Conservation (phyloP, 2,113 vertebrate species). For the Eleginops maclovinus region DNA sequence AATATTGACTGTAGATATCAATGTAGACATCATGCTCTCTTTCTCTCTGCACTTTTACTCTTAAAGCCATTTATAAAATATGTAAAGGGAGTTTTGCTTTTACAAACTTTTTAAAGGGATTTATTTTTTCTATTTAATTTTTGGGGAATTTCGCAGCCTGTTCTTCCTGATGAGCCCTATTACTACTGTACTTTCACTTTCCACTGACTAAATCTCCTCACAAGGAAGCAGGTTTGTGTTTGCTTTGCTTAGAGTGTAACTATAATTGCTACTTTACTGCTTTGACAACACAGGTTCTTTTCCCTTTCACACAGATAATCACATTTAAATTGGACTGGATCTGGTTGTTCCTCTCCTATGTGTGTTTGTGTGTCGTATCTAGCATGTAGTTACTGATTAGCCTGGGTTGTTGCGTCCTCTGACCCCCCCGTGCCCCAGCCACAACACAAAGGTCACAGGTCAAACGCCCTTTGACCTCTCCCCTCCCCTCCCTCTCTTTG, state of each 20-base stretch:
- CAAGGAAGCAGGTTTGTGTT: neutral
- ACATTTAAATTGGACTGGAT: neutral
- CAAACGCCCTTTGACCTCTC: conserved; percentile 61
- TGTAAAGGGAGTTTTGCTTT: no score
- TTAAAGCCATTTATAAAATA: neutral
- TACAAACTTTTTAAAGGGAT: no score
- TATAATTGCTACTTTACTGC: conserved; percentile 3
- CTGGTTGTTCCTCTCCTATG: conserved; percentile 3
- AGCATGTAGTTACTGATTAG: conserved; percentile 78
- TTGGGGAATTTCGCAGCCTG: no score
- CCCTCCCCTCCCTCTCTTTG: conserved; percentile 37
- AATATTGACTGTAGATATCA: conserved; percentile 50
- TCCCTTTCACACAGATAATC: conserved; percentile 30
- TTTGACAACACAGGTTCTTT: conserved; percentile 24
- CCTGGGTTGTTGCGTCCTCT: conserved; percentile 61
- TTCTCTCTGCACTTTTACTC: conserved; percentile 1
- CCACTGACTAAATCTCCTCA: neutral
- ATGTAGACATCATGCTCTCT: conserved; percentile 16
- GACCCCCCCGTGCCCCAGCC: conserved; percentile 63
- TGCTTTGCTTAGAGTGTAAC: neutral
- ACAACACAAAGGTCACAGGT: conserved; percentile 72
- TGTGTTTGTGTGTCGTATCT: conserved; percentile 40
- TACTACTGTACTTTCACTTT: conserved; percentile 11
- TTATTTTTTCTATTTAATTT: no score
- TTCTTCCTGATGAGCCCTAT: neutral